Conservation (phyloP, 2,888 invertebrate species). For the Netelia fuscicornis region DNA sequence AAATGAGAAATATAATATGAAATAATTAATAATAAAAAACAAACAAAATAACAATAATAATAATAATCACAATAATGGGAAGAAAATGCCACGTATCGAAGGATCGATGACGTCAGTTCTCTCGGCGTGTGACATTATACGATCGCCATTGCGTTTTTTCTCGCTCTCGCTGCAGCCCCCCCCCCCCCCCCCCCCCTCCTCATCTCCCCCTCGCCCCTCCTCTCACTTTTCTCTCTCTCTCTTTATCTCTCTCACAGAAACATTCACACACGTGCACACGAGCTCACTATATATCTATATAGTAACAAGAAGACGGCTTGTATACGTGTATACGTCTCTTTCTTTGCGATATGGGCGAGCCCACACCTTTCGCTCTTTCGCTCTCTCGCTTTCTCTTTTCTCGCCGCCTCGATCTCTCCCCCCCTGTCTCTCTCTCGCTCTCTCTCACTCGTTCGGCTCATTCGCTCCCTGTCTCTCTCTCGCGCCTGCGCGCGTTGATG, state of each 20-base stretch:
- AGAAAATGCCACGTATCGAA: conserved; percentile 45
- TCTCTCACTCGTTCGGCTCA: conserved; percentile 29
- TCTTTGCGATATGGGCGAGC: conserved; percentile 54
- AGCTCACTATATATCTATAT: conserved; percentile 24
- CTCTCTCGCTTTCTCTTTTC: conserved; percentile 44
- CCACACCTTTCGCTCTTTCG: conserved; percentile 57
- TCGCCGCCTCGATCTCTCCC: conserved; percentile 26
- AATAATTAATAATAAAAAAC: no score
- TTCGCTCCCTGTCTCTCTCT: no score
- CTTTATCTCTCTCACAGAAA: conserved; percentile 50
- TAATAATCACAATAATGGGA: conserved; percentile 48
- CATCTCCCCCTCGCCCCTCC: not conserved
- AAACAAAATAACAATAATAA: conserved; percentile 29
- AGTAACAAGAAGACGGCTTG: not conserved
- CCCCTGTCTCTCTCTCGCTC: conserved; percentile 59
- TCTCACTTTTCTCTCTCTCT: not conserved
- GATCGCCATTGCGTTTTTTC: conserved; percentile 51
- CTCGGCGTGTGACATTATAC: conserved; percentile 77
- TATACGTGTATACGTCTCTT: conserved; percentile 21
- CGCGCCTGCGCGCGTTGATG: conserved; percentile 17
- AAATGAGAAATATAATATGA: no score
- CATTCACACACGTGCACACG: conserved; percentile 40
- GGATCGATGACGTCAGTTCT: conserved; percentile 72
- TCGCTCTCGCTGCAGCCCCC: conserved; percentile 41
- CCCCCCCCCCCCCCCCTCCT: conserved; percentile 14